Base-by-base conservation (phyloP, 92 coral and sea anemone species). In the Siderastrea siderea region DNA sequence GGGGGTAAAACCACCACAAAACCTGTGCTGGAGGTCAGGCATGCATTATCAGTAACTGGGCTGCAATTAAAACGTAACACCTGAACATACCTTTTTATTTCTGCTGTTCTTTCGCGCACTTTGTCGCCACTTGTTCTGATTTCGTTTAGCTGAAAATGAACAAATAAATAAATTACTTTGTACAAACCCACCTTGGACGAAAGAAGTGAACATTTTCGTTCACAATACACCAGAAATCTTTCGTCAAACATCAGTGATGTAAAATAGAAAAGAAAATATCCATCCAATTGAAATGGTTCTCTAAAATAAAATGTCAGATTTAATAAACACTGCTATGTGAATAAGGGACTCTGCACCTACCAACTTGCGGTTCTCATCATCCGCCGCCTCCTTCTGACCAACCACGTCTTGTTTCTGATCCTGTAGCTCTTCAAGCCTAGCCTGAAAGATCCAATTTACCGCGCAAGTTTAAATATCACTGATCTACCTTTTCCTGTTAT, bases 301-400 rank as follows among this genome's bases (percentile, higher is more conserved):
- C 16, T 14, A 61, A 61, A 14, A 19, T 61, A 13, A 26, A 26
- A 26, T 26, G 38, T 26, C 38, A n/a, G 7, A 57, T 26, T 26
- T 26, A 26, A 26, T 26, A 26, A 26, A 26, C 38, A 26, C 38
- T 26, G 38, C 38, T 26, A 26, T 26, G 38, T 0, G 38, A 26
- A 64, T 3, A 62, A 6, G 19, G 46, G 43, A n/a, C 43, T 74
- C 9, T 38, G 3, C 10, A 65, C 60, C 79, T n/a, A 95, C 99
- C 99, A 87, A 87, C 68, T 74, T 84, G 52, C 95, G 92, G 68
- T 93, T 97, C 52, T 90, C 94, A 5, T 95, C 98, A 72, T 95
- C 98, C 51, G 75, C 84, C 2, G 93, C 75, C 58, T 95, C 97
- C 61, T 97, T 96, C 58, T 84, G 87, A 3, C 69, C 19, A 5